These are phyloP conservation scores for Teleiodes luculella DNA, from an alignment of 2,888 invertebrate species.

Conservation along the genomic window DNA sequence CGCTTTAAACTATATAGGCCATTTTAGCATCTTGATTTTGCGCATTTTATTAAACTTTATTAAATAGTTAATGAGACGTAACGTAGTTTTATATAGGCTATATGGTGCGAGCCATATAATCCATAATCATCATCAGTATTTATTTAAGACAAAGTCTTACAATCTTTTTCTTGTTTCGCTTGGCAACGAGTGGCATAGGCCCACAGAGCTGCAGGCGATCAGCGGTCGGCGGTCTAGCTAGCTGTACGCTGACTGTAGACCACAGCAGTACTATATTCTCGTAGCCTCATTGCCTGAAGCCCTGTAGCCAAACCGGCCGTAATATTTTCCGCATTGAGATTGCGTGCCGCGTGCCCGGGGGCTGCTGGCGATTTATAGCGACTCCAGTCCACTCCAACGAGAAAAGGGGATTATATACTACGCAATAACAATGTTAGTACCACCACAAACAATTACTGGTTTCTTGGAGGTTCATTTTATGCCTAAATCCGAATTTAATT, in stretches of 20 bases:
- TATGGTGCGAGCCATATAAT: too few relatives aligned
- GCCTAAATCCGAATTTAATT: too few relatives aligned
- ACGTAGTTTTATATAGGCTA: too few relatives aligned
- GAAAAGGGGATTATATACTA: slow-evolving; percentile 22
- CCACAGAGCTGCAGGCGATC: not conserved
- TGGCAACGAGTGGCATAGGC: not conserved
- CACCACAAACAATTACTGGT: not conserved
- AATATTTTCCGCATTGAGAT: slow-evolving; percentile 75
- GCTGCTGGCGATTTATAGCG: slow-evolving; percentile 73
- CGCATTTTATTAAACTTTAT: too few relatives aligned
- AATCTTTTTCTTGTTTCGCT: too few relatives aligned
- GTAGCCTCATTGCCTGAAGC: slow-evolving; percentile 29
- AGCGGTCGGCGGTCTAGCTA: not conserved
- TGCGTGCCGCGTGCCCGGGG: slow-evolving; percentile 73
- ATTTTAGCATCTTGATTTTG: too few relatives aligned
- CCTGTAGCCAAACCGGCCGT: slow-evolving; percentile 30
- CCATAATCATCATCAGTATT: too few relatives aligned
- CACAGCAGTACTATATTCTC: slow-evolving; percentile 1
- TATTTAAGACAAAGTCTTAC: too few relatives aligned
- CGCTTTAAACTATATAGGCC: too few relatives aligned
- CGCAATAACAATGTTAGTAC: slow-evolving; percentile 1
- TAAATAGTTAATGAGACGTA: too few relatives aligned
- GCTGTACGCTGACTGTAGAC: not conserved
- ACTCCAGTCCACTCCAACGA: slow-evolving; percentile 46
- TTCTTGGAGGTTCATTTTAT: too few relatives aligned